phyloP scores from a whole-genome alignment of 1,140 invertebrate species.

The Cydia fagiglandana region DNA sequence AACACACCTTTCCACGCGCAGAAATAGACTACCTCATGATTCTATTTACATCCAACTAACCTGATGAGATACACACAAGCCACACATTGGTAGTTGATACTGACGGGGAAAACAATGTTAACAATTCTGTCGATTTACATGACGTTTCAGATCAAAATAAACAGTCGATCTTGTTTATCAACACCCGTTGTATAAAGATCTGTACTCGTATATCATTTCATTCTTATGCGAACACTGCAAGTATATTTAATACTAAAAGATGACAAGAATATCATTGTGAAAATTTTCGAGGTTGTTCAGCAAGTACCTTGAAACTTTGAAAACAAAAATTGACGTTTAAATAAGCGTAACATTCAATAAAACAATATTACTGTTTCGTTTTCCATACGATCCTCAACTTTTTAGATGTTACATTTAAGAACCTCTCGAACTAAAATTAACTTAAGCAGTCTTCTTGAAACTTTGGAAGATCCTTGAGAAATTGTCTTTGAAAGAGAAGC shows the following conservation, averaged over 20 bases:
- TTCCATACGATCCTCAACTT: neutral
- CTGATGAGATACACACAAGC: constrained; percentile 1
- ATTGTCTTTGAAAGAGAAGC: neutral
- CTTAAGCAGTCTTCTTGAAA: constrained; percentile 49
- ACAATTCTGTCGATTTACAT: constrained; percentile 10
- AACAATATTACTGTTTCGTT: neutral
- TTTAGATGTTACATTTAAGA: neutral
- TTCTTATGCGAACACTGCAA: neutral
- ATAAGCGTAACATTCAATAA: neutral
- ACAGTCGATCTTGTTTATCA: constrained; percentile 37
- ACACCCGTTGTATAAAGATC: neutral
- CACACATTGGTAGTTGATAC: neutral
- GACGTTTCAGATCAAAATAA: constrained; percentile 53
- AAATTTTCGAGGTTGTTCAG: too few relatives aligned
- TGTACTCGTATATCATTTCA: neutral
- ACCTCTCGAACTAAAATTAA: neutral
- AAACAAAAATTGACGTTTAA: too few relatives aligned
- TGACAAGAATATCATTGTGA: too few relatives aligned
- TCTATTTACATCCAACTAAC: constrained; percentile 28
- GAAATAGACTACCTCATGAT: constrained; percentile 65
- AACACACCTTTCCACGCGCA: constrained; percentile 38
- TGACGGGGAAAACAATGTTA: neutral
- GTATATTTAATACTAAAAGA: neutral
- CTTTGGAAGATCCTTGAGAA: constrained; percentile 40
- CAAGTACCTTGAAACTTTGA: too few relatives aligned